Evolutionary conservation across 2,888 invertebrate genomes (phyloP).

Genomic region (Therioaphis trifolii): DNA sequence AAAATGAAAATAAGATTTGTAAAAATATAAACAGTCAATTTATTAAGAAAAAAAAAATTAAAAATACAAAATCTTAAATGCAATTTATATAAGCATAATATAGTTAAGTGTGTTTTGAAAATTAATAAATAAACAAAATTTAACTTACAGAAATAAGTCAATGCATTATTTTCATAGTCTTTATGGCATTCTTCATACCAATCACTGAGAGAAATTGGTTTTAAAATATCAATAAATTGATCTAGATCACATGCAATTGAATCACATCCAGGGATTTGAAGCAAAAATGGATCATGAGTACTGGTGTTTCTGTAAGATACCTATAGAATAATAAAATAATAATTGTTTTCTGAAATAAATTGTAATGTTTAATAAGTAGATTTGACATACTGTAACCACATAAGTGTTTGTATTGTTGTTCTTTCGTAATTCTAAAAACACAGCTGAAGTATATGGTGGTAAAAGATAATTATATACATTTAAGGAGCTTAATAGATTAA

Average conservation of each 20-base stretch:
- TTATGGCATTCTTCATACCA: conserved; percentile 61
- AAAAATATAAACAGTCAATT: too few relatives aligned
- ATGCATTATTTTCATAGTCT: background rate
- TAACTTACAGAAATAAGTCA: conserved; percentile 18
- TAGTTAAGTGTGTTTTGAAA: too few relatives aligned
- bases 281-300: conserved; percentile 66
- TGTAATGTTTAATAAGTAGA: background rate
- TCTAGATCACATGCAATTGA: conserved; percentile 74
- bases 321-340: conserved; percentile 67
- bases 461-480: conserved; percentile 76
- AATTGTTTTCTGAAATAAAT: background rate
- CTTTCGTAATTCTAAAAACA: conserved; percentile 76
- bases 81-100: too few relatives aligned
- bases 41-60: too few relatives aligned
- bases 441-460: conserved; percentile 76
- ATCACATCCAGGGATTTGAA: conserved; percentile 76
- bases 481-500: conserved; percentile 75
- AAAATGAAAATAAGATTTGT: too few relatives aligned
- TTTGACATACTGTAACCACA: conserved; percentile 70
- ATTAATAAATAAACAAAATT: background rate
- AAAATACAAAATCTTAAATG: too few relatives aligned
- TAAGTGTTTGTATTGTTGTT: conserved; percentile 69
- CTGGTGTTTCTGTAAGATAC: conserved; percentile 74
- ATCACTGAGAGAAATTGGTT: conserved; percentile 26
- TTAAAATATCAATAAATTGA: conserved; percentile 71